A percentile compares a stretch with the other conserved stretches of the same genome.
These are phyloP conservation scores for Pachyramphus minor DNA, from an alignment of 2,113 vertebrate species.

Conservation along the genomic window DNA sequence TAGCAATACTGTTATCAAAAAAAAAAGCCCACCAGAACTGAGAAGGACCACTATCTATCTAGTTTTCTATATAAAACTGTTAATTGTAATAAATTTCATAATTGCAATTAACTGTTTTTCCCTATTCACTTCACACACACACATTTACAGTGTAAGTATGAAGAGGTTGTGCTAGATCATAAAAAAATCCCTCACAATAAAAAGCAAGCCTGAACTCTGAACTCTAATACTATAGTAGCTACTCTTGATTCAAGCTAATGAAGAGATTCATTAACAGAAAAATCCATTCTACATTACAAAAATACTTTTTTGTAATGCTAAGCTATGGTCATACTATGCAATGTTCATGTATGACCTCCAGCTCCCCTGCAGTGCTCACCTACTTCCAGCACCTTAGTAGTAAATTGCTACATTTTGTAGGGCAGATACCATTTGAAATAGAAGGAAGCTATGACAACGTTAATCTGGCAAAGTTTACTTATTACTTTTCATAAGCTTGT, in stretches of 20 bases:
- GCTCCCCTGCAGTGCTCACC: accelerated
- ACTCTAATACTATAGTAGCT: background rate
- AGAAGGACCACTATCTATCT: background rate
- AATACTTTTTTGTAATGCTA: background rate
- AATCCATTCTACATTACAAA: background rate
- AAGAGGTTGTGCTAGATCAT: background rate
- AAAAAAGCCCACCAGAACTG: background rate
- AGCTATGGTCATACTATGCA: background rate
- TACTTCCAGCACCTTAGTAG: background rate
- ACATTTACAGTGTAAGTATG: background rate
- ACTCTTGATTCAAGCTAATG: background rate
- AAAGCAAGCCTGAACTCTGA: background rate
- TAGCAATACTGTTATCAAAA: background rate
- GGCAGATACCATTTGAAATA: background rate
- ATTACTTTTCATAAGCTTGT: background rate
- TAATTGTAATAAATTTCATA: background rate
- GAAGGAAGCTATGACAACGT: background rate
- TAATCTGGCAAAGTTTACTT: background rate
- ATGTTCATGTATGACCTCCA: background rate
- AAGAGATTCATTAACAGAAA: background rate
- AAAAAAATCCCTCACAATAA: background rate
- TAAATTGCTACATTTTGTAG: background rate
- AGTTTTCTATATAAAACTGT: background rate
- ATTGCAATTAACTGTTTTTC: background rate
- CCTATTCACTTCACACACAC: background rate